Conservation (phyloP, 2,797 vertebrate species). For the Chelon labrosus region DNA sequence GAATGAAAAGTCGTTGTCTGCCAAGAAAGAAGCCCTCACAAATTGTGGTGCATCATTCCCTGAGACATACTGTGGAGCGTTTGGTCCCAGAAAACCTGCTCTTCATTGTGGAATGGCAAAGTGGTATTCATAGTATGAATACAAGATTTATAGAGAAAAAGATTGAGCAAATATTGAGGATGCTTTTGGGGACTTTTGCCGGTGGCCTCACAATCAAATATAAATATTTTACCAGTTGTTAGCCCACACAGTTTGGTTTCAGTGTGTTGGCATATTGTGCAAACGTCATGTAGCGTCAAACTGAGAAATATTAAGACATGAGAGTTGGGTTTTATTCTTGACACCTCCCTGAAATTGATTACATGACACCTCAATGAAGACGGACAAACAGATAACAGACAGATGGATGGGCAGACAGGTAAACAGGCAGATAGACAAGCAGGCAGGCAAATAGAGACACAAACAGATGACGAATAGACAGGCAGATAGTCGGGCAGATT, state of each 20-base stretch:
- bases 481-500: slow-evolving; percentile 74
- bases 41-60: slow-evolving; percentile 33
- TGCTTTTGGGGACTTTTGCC: background rate
- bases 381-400: slow-evolving; percentile 40
- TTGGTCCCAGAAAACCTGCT: slow-evolving; percentile 16
- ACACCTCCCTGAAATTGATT: background rate
- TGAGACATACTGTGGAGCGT: slow-evolving; percentile 14
- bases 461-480: slow-evolving; percentile 75
- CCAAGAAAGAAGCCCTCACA: slow-evolving; percentile 52
- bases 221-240: background rate
- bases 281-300: slow-evolving; percentile 2
- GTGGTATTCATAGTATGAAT: background rate
- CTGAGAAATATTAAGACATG: slow-evolving; percentile 6
- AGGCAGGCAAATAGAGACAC: slow-evolving; percentile 70
- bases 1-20: slow-evolving; percentile 60
- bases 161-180: background rate
- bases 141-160: background rate
- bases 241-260: background rate
- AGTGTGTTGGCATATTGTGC: background rate
- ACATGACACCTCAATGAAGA: slow-evolving; percentile 22
- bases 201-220: background rate
- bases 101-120: background rate
- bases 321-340: slow-evolving; percentile 1
- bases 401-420: slow-evolving; percentile 69
- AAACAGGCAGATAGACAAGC: slow-evolving; percentile 60